Evolutionary conservation across 2,888 invertebrate genomes (phyloP), one percentile per base, ranked within the genome.

Genomic region (Melinaea menophilus): DNA sequence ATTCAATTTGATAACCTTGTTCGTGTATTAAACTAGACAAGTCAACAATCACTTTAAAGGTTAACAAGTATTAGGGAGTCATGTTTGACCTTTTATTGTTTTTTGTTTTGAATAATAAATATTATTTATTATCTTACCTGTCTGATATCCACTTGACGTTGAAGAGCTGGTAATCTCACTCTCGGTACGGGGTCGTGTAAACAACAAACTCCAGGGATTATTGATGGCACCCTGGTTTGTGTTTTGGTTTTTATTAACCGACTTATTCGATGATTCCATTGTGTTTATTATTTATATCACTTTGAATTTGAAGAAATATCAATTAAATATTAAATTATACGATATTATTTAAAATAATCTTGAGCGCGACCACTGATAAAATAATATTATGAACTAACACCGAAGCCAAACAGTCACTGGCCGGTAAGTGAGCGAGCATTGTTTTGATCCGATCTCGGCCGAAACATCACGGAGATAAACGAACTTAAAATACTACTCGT

Each of bases 131-230:
- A 55, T 74, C 82, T 79, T 75, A 89, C 90, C 82, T 75, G 84
- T 69, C 73, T 84, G 82, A 67, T 77, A 81, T 70, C 73, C 84
- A 73, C 81, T 79, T 48, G 80, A 73, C 65, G 78, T 80, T 57
- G 88, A 87, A 72, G 76, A 79, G 58, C 77, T 80, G 77, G 90
- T 90, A 69, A 79, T 87, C 75, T 90, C 90, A 80, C 90, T 90
- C 71, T 84, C 87, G 5, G 86, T 84, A 45, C 90, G 84, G 59
- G 73, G 81, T 74, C 90, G 81, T 60, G 84, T 85, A 70, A 90
- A 89, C 69, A 89, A 78, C 69, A 88, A 80, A 81, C 85, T 89
- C 86, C 86, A 90, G 47, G 90, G 89, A 68, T 78, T 88, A 69
- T 86, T 88, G 69, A 72, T 81, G 3, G 79, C 71, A 65, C 68